Base-by-base conservation (phyloP, 2,113 vertebrate genomes). In the Cacatua alba region DNA sequence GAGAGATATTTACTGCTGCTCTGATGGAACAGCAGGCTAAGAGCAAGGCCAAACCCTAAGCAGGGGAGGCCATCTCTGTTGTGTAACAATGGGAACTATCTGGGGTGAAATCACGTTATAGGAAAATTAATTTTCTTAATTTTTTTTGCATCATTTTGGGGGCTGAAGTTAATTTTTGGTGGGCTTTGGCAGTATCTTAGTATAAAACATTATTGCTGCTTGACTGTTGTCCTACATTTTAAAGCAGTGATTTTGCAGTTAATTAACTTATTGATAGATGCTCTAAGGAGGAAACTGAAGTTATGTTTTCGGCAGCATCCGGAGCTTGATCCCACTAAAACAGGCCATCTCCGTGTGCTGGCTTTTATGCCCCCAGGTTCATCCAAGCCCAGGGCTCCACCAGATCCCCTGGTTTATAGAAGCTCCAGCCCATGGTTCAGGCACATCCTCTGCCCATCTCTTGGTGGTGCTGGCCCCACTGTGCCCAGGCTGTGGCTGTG, bases 331-430 rank as follows among this genome's bases (percentile, higher is more conserved):
- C 43, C 67, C 53, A 55, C 94, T 25, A 57, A 52, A 91, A 91
- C 16, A 11, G 76, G 43, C 92, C 63, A 16, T 95, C 95, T 39
- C 93, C 17, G 26, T 94, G 88, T 88, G 94, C 90, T 96, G 95
- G 88, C 88, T 96, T 89, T 94, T 75, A 71, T 88, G 64, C 21
- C 55, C 17, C 10, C 1, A 5, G 63, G n/a, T 21, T 70, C 46
- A 5, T 46, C 60, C 2, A 1, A 72, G 48, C 6, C 5, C 35
- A 9, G 67, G 52, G 60, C 68, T 57, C 24, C n/a, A 49, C 67
- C 65, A 12, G 4, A 17, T 17, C n/a, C 65, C 25, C 55, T 21
- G 48, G 6, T 63, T 33, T 31, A 21, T 35, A 7, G 51, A 39
- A 65, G 82, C 85, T 81, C 62, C 25, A 5, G 1, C 18, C 44